These are phyloP conservation scores for Drosophila kikkawai DNA, from an alignment of 1,140 invertebrate genomes.

Conservation along the genomic window DNA sequence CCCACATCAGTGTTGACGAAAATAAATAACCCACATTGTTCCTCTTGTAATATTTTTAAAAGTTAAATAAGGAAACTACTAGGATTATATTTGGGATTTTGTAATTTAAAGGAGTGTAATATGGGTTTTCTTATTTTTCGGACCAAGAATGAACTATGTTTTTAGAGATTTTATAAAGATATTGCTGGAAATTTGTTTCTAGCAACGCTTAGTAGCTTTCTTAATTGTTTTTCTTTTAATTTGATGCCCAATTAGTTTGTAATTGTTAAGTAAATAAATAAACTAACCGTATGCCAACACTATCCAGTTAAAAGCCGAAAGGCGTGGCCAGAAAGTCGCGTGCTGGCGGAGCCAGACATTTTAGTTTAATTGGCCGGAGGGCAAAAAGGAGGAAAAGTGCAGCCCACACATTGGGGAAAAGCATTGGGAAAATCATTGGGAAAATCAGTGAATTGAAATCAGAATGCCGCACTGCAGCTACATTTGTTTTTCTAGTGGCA, in stretches of 20 bases:
- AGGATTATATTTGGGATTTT: background rate
- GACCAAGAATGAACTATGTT: background rate
- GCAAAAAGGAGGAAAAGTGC: constrained; percentile 5
- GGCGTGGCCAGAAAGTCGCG: constrained; percentile 57
- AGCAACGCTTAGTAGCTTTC: background rate
- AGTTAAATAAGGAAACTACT: background rate
- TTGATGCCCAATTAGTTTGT: background rate
- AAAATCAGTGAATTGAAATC: constrained; percentile 47
- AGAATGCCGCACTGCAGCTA: constrained; percentile 64
- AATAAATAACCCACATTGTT: background rate
- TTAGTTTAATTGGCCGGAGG: constrained; percentile 71
- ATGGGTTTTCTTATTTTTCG: background rate
- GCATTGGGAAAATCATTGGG: constrained; percentile 13
- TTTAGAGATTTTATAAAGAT: background rate
- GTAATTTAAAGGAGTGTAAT: background rate
- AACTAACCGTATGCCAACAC: background rate
- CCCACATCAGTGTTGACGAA: background rate
- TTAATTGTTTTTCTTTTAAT: background rate
- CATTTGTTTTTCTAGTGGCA: constrained; percentile 22
- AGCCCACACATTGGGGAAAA: constrained; percentile 10
- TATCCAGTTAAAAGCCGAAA: constrained; percentile 1
- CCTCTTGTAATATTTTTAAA: background rate
- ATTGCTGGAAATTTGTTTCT: background rate
- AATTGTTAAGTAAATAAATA: background rate
- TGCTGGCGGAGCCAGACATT: constrained; percentile 57